Evolutionary conservation across 2,797 vertebrate species (phyloP), one percentile per base, ranked within the genome.

Genomic region (Artibeus lituratus): DNA sequence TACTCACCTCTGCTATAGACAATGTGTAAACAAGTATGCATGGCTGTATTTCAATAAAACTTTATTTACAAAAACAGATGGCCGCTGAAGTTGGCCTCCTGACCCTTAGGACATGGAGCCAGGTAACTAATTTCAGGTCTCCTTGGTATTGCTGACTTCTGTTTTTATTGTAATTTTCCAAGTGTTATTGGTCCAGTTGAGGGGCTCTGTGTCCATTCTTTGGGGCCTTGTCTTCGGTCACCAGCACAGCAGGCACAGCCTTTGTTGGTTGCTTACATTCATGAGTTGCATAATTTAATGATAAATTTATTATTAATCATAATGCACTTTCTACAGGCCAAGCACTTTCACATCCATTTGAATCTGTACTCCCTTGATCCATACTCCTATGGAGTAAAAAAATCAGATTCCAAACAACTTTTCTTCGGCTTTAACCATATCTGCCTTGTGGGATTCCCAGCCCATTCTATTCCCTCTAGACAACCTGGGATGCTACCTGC

Each of bases 41-140:
- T 24, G 42, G 4, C 22, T 72, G 1, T 69, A 24, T 73, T 65
- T 44, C 35, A 89, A 89, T 93, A 87, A 91, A 93, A 87, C 83
- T 96, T 94, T 91, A 91, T 94, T 96, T 84, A 76, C 19, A 89
- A 85, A 95, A 77, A n/a, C 47, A 82, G 49, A 73, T 39, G 70
- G 37, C 39, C 51, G 53, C 42, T 51, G 67, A 44, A 90, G 73
- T 93, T 91, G 53, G 24, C 73, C 35, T 88, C 69, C 57, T 4
- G 29, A 47, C 3, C 19, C n/a, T 67, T 49, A 44, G 53, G 81
- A 92, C 49, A 29, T 4, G 44, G 51, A 39, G 5, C 14, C 69
- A 39, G 42, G 22, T 73, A 74, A 26, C 29, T 57, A 53, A 59
- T 89, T 93, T 87, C 81, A 86, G 37, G 65, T 65, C 77, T 78